Percentiles rank a stretch among this genome's conserved stretches.
Evolutionary conservation across 2,113 vertebrate species (phyloP).

Genomic region (Neopipo cinnamomea): DNA sequence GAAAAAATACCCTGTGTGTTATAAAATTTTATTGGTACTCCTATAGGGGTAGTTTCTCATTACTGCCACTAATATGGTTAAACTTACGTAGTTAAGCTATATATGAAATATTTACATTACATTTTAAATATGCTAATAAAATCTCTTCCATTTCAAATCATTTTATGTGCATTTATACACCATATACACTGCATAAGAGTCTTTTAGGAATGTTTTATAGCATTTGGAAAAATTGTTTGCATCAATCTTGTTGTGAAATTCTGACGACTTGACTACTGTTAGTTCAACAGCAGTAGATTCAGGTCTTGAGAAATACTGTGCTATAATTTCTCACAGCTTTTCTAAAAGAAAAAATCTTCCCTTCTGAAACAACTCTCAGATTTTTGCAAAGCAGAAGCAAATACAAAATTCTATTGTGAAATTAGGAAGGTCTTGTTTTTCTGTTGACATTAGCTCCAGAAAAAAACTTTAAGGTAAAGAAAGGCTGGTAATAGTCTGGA

Average conservation of each 20-base stretch:
- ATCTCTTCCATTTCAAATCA: not conserved
- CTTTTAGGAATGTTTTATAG: not conserved
- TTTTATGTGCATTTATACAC: not conserved
- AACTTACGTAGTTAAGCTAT: not conserved
- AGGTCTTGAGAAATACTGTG: not conserved
- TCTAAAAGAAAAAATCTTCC: not conserved
- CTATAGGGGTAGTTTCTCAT: not conserved
- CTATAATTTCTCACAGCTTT: not conserved
- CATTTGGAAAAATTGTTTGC: not conserved
- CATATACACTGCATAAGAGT: not conserved
- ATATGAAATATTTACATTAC: not conserved
- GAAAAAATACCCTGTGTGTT: not conserved
- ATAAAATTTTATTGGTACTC: not conserved
- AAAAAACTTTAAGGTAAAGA: not conserved
- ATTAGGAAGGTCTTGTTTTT: not conserved
- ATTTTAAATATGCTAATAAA: not conserved
- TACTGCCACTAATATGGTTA: not conserved
- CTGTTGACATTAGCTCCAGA: not conserved
- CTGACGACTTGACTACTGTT: not conserved
- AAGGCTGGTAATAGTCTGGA: not conserved
- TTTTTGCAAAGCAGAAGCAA: not conserved
- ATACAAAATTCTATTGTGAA: not conserved
- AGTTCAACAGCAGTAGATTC: not conserved
- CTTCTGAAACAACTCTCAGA: not conserved
- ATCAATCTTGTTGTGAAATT: not conserved